Evolutionary conservation across 2,888 invertebrate genomes (phyloP).

Genomic region (Mellilla xanthometata): DNA sequence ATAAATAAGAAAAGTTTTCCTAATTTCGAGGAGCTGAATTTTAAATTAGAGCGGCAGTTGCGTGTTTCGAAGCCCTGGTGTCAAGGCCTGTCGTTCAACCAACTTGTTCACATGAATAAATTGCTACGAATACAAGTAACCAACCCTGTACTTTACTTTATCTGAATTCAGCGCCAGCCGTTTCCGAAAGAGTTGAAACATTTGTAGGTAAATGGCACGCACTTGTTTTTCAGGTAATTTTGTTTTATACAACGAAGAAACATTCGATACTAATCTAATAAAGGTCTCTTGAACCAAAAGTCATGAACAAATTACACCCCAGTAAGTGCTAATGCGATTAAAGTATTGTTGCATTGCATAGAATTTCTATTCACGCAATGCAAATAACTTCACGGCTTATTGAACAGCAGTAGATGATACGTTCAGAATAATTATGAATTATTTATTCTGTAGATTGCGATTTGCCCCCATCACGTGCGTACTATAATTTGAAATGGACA

Average conservation of each 20-base stretch:
- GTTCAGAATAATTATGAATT: constrained; percentile 56
- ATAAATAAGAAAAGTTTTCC: no score
- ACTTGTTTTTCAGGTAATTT: background rate
- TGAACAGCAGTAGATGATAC: constrained; percentile 58
- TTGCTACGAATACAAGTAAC: constrained; percentile 20
- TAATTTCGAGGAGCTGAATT: constrained; percentile 4
- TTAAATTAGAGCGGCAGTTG: constrained; percentile 39
- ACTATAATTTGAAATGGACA: constrained; percentile 49
- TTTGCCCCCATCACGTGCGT: constrained; percentile 48
- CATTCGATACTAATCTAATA: constrained; percentile 3
- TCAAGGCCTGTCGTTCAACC: constrained; percentile 51
- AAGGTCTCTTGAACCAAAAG: constrained; percentile 26
- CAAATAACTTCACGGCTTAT: constrained; percentile 69
- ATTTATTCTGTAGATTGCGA: constrained; percentile 49
- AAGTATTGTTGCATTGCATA: constrained; percentile 48
- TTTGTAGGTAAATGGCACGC: background rate
- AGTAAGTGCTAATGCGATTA: constrained; percentile 59
- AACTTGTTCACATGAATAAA: constrained; percentile 41
- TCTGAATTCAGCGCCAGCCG: constrained; percentile 48
- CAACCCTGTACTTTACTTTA: constrained; percentile 49
- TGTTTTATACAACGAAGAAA: background rate
- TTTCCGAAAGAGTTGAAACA: constrained; percentile 39
- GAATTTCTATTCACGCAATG: constrained; percentile 67
- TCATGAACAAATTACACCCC: constrained; percentile 48
- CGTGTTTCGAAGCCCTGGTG: constrained; percentile 47